phyloP scores from a whole-genome alignment of 2,797 vertebrate species.

The Mus caroli region DNA sequence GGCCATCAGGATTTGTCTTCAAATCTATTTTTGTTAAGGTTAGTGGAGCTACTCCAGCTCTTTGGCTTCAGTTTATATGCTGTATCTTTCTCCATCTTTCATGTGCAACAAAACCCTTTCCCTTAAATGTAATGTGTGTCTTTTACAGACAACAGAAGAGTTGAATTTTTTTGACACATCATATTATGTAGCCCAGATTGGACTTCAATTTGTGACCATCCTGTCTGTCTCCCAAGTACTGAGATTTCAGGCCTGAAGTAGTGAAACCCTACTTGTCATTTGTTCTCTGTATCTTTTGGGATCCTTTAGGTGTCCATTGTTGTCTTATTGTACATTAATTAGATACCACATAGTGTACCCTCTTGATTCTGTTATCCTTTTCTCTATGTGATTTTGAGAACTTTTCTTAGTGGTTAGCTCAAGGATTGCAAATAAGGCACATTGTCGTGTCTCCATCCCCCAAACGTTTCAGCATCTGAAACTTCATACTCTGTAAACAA shows the following conservation, averaged over 20 bases:
- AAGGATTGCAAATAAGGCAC: slow-evolving; percentile 17
- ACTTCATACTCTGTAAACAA: background rate
- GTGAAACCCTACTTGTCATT: slow-evolving; percentile 34
- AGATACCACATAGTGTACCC: background rate
- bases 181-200: background rate
- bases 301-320: slow-evolving; percentile 22
- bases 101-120: background rate
- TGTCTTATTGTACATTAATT: slow-evolving; percentile 16
- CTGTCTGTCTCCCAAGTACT: background rate
- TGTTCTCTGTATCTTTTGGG: slow-evolving; percentile 4
- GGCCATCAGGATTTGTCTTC: background rate
- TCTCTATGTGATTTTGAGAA: background rate
- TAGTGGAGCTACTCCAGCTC: background rate
- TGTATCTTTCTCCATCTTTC: background rate
- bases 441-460: background rate
- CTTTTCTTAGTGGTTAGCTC: background rate
- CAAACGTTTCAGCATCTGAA: background rate
- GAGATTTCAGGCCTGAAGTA: background rate
- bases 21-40: slow-evolving; percentile 23
- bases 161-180: background rate
- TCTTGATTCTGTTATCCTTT: slow-evolving; percentile 31
- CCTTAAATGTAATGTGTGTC: slow-evolving; percentile 35
- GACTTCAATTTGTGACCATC: background rate
- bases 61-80: background rate
- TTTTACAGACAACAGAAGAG: background rate